Conservation (phyloP, 2,113 vertebrate species). For the Capreolus pygargus region DNA sequence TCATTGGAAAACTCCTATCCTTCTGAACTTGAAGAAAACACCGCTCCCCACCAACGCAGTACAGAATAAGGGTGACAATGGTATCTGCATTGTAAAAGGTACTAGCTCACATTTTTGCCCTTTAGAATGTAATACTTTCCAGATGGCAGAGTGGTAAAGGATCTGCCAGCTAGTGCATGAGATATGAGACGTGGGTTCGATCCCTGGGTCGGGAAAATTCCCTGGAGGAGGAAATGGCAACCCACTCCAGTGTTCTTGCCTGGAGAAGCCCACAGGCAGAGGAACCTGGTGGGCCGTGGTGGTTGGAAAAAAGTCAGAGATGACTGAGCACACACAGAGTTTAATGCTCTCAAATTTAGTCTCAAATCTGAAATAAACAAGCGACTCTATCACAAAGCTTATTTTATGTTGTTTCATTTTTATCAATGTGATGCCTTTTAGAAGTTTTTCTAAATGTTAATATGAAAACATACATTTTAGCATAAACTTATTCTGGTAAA, state of each 20-base stretch:
- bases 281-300: neutral
- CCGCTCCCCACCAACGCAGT: neutral
- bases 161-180: neutral
- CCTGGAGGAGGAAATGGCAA: neutral
- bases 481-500: neutral
- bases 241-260: neutral
- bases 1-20: no score
- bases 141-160: neutral
- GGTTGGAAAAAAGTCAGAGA: neutral
- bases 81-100: fast-evolving
- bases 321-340: neutral
- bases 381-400: neutral
- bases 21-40: neutral
- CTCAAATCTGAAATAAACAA: neutral
- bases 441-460: neutral
- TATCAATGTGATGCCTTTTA: neutral
- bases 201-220: neutral
- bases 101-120: neutral
- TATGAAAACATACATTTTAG: neutral
- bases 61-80: neutral
- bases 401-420: neutral
- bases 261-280: neutral
- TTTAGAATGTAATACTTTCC: neutral
- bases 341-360: neutral
- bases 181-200: fast-evolving